phyloP scores from a whole-genome alignment of 2,888 invertebrate species.

The Caenorhabditis drosophilae region DNA sequence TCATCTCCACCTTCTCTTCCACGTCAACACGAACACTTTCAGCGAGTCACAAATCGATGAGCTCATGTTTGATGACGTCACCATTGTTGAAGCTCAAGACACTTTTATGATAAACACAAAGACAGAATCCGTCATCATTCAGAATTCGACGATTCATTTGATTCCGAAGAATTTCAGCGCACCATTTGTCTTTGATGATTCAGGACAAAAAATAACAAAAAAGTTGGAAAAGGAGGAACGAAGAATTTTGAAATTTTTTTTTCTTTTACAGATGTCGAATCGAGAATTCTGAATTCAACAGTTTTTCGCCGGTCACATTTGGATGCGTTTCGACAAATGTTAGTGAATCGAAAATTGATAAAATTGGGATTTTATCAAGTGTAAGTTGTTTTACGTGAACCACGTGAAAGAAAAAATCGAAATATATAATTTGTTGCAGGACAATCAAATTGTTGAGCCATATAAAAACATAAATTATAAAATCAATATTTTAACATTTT shows the following conservation, averaged over 20 bases:
- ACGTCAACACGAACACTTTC: too few species aligned
- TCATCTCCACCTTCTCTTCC: too few species aligned
- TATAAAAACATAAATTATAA: too few species aligned
- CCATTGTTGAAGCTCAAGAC: conserved; percentile 8
- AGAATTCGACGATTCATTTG: conserved; percentile 12
- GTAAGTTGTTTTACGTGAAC: conserved; percentile 9
- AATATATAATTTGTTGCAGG: too few species aligned
- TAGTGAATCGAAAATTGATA: conserved; percentile 11
- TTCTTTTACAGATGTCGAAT: conserved; percentile 26
- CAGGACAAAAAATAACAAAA: conserved; percentile 5
- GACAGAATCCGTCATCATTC: conserved; percentile 10
- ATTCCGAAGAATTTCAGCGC: conserved; percentile 8
- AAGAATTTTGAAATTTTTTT: too few species aligned
- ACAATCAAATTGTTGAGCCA: too few species aligned
- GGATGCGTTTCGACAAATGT: conserved; percentile 24
- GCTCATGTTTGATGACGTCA: conserved; percentile 18
- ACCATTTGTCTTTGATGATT: conserved; percentile 6
- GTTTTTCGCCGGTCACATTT: conserved; percentile 14
- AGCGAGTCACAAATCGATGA: conserved; percentile 21
- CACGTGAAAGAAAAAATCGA: too few species aligned
- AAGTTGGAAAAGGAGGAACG: conserved; percentile 1
- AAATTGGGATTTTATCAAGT: conserved; percentile 16
- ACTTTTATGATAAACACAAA: conserved; percentile 20
- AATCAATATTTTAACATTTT: conserved; percentile 8
- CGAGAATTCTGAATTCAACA: conserved; percentile 10